Base-by-base conservation (phyloP, 2,797 vertebrate species). In the Sciaenops ocellatus region DNA sequence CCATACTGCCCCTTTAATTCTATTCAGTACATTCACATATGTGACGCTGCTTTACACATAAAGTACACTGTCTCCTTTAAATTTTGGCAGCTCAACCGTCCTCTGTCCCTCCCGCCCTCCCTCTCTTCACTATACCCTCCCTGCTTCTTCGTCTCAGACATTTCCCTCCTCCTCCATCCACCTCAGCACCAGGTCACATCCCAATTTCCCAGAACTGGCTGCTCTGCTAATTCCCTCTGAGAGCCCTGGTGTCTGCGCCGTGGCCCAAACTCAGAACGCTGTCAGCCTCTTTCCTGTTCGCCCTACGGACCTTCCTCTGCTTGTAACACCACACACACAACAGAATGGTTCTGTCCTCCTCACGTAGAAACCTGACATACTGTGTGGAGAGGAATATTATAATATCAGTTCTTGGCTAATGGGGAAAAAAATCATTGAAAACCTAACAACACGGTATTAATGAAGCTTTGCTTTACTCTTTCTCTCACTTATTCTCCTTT, bases 171-270 rank as follows among this genome's bases (percentile, higher is more conserved):
- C 38, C 64, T 62, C 26, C 48, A 11, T 51, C 57, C 73, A 80
- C 76, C 60, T 84, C 76, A 67, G 46, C 79, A 69, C 55, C 65
- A 78, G 76, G 78, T 91, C 88, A 82, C 78, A 82, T 86, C 69
- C 74, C 73, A 84, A 82, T 86, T 86, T 87, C 80, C 73, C 20
- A 20, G 73, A 84, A 79, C 79, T 79, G 79, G 84, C 88, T 89
- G 83, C 73, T 82, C 30, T 72, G 59, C 72, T 91, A 89, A 90
- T 85, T 83, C 85, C 74, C 76, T 72, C 56, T 80, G 86, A 90
- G 83, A 90, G 76, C 71, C 54, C 77, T 56, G 28, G 80, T 68
- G 85, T 87, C 72, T 48, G 59, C 57, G 73, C 68, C 42, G 18
- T 62, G 75, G 78, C 76, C 78, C 64, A 42, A 47, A 56, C 87